Percentiles rank a stretch among this genome's conserved stretches.
Evolutionary conservation across 2,888 invertebrate genomes (phyloP).

Genomic region (Aphrophora alni): DNA sequence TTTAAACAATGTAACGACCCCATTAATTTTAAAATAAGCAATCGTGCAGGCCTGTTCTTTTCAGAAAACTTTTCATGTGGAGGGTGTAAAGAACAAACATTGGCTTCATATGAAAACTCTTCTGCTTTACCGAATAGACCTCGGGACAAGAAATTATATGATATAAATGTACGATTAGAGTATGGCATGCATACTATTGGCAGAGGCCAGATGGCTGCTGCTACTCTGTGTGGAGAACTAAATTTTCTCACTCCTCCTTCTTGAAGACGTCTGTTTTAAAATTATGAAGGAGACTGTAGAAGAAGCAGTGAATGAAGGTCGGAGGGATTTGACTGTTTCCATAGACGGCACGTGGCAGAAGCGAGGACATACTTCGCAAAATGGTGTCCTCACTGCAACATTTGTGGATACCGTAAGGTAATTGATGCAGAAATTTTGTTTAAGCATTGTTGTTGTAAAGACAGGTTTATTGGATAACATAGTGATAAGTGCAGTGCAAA

Average conservation of each 20-base stretch:
- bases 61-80: no score
- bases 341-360: no score
- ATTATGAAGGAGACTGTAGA: conserved; percentile 16
- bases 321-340: background rate
- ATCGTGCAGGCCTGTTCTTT: no score
- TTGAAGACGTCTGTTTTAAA: background rate
- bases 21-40: no score
- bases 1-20: no score
- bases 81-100: no score
- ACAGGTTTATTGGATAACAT: background rate
- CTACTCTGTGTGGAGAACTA: no score
- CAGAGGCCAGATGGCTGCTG: conserved; percentile 15
- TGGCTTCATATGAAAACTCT: no score
- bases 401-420: conserved; percentile 13
- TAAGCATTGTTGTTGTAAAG: no score
- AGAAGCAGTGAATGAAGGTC: background rate
- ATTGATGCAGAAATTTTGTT: background rate
- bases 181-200: background rate
- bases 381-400: no score
- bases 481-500: background rate
- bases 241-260: background rate
- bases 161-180: conserved; percentile 9
- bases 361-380: no score
- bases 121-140: conserved; percentile 1
- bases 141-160: background rate